Evolutionary conservation across 2,797 vertebrate species (phyloP).

Genomic region (Brachymystax lenok): DNA sequence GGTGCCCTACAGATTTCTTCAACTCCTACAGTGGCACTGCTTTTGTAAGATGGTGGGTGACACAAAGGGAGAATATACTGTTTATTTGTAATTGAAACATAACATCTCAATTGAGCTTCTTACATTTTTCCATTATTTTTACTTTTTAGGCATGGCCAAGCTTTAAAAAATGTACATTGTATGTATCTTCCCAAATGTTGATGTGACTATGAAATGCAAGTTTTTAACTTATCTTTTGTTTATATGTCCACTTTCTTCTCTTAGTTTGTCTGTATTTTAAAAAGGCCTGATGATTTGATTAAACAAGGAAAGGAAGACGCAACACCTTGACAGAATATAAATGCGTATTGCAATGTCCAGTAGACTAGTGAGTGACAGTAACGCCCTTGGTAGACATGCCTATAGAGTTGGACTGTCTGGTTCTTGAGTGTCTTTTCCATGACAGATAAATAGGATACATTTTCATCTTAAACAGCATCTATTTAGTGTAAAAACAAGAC

Average conservation of each 20-base stretch:
- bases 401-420: background rate
- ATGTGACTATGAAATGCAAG: slow-evolving; percentile 27
- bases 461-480: background rate
- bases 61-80: slow-evolving; percentile 16
- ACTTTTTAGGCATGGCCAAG: background rate
- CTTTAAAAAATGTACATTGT: slow-evolving; percentile 3
- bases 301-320: background rate
- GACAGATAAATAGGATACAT: no score
- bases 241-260: background rate
- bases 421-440: background rate
- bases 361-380: background rate
- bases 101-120: background rate
- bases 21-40: slow-evolving; percentile 18
- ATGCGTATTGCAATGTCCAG: background rate
- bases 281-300: background rate
- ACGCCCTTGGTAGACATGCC: background rate
- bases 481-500: background rate
- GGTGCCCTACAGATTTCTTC: slow-evolving; percentile 27
- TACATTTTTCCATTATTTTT: background rate
- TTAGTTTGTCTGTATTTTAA: background rate
- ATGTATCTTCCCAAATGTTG: background rate
- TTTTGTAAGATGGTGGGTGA: slow-evolving; percentile 11
- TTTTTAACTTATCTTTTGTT: slow-evolving; percentile 9
- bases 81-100: background rate
- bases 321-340: background rate